Evolutionary conservation across 2,113 vertebrate species (phyloP), one percentile per base, ranked within the genome.

Genomic region (Spermophilus dauricus): DNA sequence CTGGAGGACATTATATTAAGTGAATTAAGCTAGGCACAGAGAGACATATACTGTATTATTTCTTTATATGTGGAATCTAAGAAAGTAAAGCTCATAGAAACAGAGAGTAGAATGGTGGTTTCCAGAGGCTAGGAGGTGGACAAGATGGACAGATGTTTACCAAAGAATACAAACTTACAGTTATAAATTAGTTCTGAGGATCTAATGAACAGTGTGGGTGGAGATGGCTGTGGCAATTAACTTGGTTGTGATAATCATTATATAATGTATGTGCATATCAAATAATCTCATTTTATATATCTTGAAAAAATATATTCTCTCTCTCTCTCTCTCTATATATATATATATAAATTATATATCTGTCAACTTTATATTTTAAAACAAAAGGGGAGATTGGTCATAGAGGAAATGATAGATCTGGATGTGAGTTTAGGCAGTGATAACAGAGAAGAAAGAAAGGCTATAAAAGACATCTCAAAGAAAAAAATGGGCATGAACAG

Each of bases 391-490:
- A 91, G 34, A 80, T 78, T 88, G 77, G n/a, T 69, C 65, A 72
- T 93, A 10, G 42, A 76, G 28, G 48, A 81, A 86, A 63, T 72
- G 42, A 70, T 81, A 18, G 17, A 84, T 84, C 39, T 84, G 17
- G n/a, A 45, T 87, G 22, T 76, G 72, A 37, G 32, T 81, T 92
- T 87, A 91, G 48, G 65, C 22, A 90, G 32, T 87, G 14, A 94
- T 58, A 93, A 72, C 80, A 42, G 37, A 70, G 63, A 63, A 22
- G n/a, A 88, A 95, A 86, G n/a, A 63, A 63, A 78, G 39, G 39
- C 48, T 89, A 81, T 75, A 88, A 56, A 48, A 72, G 30, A 51
- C 1, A 42, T 58, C 45, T 92, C 76, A 91, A 88, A 91, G 45
- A 39, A 88, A 86, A 86, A 58, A 83, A 67, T 45, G 37, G 16